Base-by-base conservation (phyloP, 2,888 invertebrate genomes). In the Sympetrum striolatum region DNA sequence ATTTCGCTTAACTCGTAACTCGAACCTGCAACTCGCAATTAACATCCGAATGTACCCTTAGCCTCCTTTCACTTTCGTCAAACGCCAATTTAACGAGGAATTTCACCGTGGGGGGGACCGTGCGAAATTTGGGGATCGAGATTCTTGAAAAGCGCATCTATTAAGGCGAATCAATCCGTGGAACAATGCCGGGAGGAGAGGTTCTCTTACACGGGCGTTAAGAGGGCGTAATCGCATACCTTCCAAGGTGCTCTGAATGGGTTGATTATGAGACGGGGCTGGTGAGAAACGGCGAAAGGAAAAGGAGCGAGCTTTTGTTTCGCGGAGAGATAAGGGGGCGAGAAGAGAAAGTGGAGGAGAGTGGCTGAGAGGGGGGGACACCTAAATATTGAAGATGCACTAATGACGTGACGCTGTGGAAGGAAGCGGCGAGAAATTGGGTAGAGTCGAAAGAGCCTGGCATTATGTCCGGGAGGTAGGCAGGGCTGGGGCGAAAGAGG, bases 331-430 rank as follows among this genome's bases (percentile, higher is more conserved):
- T 44, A 81, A 44, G 22, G 81, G 53, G 31, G 58, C 8, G 35
- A 12, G 35, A 18, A 58, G n/a, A 37, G 37, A n/a, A 15, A 25
- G 53, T 18, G 58, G 35, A n/a, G n/a, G 60, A 25, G 25, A 53
- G 58, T 12, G 58, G 58, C 18, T 35, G 82, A 22, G 82, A 53
- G 82, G 53, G 82, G 53, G 15, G 60, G 37, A 22, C 37, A 64
- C 58, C 86, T 86, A 86, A 86, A 86, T 86, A 86, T 86, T 86
- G 86, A 86, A 86, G 86, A 86, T 86, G 86, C 86, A 60, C 86
- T 86, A 86, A 86, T 86, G 86, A 86, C 58, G 82, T 82, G 82
- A 82, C 60, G 86, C 86, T 6, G 37, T 37, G 86, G 25, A 35
- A 86, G 86, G 86, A 86, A 86, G 86, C 60, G 60, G 60, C 60